phyloP scores from a whole-genome alignment of 2,113 vertebrate species.

The Falco punctatus region DNA sequence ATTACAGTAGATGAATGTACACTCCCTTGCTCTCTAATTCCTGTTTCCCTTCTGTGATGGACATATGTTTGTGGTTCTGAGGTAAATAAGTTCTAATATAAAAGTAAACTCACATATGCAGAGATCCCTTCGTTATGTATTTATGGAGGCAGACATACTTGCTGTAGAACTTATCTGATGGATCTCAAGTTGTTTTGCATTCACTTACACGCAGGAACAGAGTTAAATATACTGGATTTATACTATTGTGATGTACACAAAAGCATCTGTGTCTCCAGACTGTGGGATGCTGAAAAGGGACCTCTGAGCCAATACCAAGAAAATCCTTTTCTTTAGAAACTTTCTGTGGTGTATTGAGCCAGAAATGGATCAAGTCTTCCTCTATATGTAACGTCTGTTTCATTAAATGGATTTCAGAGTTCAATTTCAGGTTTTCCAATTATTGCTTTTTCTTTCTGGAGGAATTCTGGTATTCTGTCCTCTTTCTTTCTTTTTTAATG shows the following conservation, averaged over 20 bases:
- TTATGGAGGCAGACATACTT: background rate
- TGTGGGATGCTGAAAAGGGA: background rate
- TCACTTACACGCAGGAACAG: accelerated
- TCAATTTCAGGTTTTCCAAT: background rate
- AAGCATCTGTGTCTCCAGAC: background rate
- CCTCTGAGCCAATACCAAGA: background rate
- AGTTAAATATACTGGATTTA: background rate
- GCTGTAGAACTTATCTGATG: background rate
- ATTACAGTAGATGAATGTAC: background rate
- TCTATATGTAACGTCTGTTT: background rate
- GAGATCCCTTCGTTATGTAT: background rate
- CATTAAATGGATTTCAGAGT: background rate
- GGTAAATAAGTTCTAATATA: background rate
- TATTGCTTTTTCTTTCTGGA: background rate
- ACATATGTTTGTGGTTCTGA: background rate
- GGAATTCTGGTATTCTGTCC: background rate
- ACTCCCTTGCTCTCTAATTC: background rate
- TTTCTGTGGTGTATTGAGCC: background rate
- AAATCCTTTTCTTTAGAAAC: background rate
- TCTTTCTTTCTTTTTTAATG: background rate
- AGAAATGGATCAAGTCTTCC: background rate
- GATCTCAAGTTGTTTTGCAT: background rate
- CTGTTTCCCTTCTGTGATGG: background rate
- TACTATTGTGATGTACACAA: background rate
- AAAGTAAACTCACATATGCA: background rate